Percentiles rank a stretch among this genome's conserved stretches.
These are phyloP conservation scores for Hystrix cristata DNA, from an alignment of 2,113 vertebrate genomes.

Conservation along the genomic window DNA sequence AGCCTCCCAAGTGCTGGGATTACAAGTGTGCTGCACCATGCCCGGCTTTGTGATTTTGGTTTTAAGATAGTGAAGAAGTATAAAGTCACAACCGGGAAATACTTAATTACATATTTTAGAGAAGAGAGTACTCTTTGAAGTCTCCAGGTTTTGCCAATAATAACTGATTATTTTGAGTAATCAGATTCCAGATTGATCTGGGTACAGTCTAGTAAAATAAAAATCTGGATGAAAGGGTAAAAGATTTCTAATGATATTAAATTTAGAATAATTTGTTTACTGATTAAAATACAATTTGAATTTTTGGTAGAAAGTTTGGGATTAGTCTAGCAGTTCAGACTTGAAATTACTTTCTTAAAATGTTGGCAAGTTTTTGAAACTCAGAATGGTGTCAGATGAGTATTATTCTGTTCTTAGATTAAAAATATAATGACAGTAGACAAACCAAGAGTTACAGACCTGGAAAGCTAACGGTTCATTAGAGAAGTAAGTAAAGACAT, in stretches of 20 bases:
- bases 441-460: slow-evolving; percentile 14
- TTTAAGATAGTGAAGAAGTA: slow-evolving; percentile 49
- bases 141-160: slow-evolving; percentile 25
- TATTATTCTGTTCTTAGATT: slow-evolving; percentile 21
- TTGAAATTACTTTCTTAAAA: slow-evolving; percentile 48
- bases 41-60: background rate
- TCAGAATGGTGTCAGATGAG: slow-evolving; percentile 2
- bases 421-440: background rate
- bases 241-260: slow-evolving; percentile 16
- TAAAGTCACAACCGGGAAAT: slow-evolving; percentile 48
- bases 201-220: slow-evolving; percentile 2
- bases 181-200: slow-evolving; percentile 21
- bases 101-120: slow-evolving; percentile 30
- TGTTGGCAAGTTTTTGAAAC: slow-evolving; percentile 49
- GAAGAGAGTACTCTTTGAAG: slow-evolving; percentile 10
- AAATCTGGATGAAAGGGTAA: slow-evolving; percentile 19
- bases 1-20: too few species aligned
- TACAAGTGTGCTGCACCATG: too few species aligned
- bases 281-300: slow-evolving; percentile 30
- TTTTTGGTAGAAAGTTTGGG: slow-evolving; percentile 36
- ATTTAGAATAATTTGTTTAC: slow-evolving; percentile 21
- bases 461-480: background rate
- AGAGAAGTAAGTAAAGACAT: background rate
- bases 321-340: background rate
- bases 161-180: slow-evolving; percentile 32